phyloP scores from a whole-genome alignment of 2,797 vertebrate genomes.

The Scolopax bukidnonensis region DNA sequence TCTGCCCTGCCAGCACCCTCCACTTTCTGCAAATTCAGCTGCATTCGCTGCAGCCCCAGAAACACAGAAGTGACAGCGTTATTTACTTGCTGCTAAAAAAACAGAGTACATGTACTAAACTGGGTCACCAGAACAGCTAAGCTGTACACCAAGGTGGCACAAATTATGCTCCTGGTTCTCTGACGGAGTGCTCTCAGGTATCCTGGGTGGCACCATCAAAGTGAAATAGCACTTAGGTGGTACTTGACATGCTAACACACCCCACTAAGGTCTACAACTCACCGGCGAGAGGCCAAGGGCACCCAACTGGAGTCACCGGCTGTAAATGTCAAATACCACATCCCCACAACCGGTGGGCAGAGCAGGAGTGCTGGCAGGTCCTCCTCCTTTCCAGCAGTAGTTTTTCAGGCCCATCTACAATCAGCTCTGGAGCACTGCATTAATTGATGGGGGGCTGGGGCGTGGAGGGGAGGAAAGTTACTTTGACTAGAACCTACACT shows the following conservation, averaged over 20 bases:
- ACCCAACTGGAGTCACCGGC: rapidly evolving
- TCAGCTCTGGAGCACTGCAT: neutral
- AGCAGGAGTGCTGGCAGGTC: neutral
- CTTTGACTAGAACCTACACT: neutral
- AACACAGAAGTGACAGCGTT: neutral
- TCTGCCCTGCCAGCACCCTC: neutral
- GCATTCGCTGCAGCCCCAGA: neutral
- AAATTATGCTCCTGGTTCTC: neutral
- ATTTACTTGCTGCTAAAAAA: neutral
- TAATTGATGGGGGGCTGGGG: neutral
- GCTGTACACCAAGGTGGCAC: neutral
- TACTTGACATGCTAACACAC: neutral
- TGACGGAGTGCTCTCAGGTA: rapidly evolving
- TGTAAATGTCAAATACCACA: neutral
- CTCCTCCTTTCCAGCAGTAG: neutral
- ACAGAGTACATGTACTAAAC: neutral
- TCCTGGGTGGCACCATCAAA: neutral
- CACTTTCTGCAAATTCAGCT: neutral
- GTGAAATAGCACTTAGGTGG: neutral
- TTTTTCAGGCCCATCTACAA: neutral
- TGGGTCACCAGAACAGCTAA: neutral
- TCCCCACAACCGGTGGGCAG: rapidly evolving
- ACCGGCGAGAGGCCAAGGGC: neutral
- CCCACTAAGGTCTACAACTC: neutral
- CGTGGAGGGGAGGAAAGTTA: neutral